Conservation (phyloP, 2,797 vertebrate genomes). For the Eurystomus glaucurus region DNA sequence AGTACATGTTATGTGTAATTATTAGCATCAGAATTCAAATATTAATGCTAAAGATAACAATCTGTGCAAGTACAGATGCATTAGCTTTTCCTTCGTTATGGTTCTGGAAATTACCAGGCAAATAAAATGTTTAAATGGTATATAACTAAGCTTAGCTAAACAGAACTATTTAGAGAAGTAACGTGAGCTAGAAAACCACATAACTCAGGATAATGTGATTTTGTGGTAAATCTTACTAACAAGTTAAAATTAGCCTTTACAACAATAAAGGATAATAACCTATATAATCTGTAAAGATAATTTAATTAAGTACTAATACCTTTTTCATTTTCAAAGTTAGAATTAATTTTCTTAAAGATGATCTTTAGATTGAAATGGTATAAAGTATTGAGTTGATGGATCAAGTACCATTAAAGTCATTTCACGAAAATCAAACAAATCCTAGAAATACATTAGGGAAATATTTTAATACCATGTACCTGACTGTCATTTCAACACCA, state of each 20-base stretch:
- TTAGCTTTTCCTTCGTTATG: background rate
- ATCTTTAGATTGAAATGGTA: slow-evolving; percentile 55
- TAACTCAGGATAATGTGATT: slow-evolving; percentile 28
- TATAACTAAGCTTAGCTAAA: slow-evolving; percentile 34
- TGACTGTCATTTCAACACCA: slow-evolving; percentile 90
- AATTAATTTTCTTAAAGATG: slow-evolving; percentile 51
- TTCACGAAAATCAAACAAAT: slow-evolving; percentile 57
- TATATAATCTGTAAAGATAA: slow-evolving; percentile 27
- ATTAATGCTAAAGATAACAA: slow-evolving; percentile 3
- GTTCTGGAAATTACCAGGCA: slow-evolving; percentile 16
- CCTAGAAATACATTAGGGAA: slow-evolving; percentile 25
- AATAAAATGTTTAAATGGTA: slow-evolving; percentile 17
- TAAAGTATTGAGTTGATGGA: slow-evolving; percentile 31
- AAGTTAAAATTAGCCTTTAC: slow-evolving; percentile 34
- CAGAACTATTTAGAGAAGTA: slow-evolving; percentile 1
- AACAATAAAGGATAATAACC: slow-evolving; percentile 53
- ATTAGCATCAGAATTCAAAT: background rate
- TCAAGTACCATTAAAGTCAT: slow-evolving; percentile 56
- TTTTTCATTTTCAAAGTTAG: slow-evolving; percentile 36
- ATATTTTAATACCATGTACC: slow-evolving; percentile 81
- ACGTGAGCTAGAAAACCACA: background rate
- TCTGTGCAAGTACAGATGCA: background rate
- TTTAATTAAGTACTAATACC: slow-evolving; percentile 49
- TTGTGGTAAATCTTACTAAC: slow-evolving; percentile 44
- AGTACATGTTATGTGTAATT: background rate